Base-by-base conservation (phyloP, 2,797 vertebrate species). In the Cuculus canorus region DNA sequence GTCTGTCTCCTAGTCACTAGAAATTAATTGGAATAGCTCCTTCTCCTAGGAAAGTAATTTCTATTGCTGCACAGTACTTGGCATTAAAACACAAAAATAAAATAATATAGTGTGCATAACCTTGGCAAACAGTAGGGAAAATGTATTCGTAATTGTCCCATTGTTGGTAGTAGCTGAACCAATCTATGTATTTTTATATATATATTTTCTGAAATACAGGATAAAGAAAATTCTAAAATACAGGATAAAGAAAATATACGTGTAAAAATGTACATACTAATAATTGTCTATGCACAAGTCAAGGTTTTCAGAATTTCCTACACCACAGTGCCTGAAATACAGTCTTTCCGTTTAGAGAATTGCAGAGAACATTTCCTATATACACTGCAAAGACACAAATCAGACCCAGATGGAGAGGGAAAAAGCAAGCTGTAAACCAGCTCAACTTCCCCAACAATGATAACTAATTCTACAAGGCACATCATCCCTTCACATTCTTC, bases 281-380 rank as follows among this genome's bases (percentile, higher is more conserved):
- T n/a, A 52, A 70, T 48, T 79, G 89, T 48, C 52, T 45, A 23
- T 28, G 43, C 21, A 10, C 19, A 64, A 80, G 56, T 80, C 28
- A 60, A 86, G 21, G 43, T 70, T 92, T 93, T 84, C 32, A 53
- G 75, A 90, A 45, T 80, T 59, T 82, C 17, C 53, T 82, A 68
- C 56, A 53, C 28, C 15, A 16, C 48, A 47, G 22, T 41, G 64
- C 64, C 71, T 92, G 79, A 73, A 66, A 96, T 59, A 94, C 13
- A 75, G 41, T 41, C 71, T 92, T 92, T 64, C 87, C 0, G 0
- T 73, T 93, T 52, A 88, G 75, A 90, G 86, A 90, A 85, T 45
- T 66, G 88, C 41, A n/a, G 48, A 85, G 86, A 94, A 95, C 94
- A 94, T 95, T 95, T 96, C 93, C 94, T 96, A 92, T 86, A 82